Conservation (phyloP, 2,797 vertebrate species). For the Acanthurus lineatus region DNA sequence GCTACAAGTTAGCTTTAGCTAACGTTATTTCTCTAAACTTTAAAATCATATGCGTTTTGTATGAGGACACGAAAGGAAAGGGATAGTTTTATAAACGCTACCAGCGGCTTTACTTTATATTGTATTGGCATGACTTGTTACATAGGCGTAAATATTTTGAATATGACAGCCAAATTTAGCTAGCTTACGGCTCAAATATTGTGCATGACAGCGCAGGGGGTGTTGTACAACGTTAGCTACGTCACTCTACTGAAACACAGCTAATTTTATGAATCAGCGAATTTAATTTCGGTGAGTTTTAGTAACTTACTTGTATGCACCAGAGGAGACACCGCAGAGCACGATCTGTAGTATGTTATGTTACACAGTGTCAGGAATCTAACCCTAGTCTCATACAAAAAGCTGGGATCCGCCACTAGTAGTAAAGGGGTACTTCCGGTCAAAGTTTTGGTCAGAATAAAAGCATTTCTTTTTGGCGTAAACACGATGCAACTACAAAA, state of each 20-base stretch:
- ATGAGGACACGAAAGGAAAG: fast-evolving
- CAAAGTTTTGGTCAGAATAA: slow-evolving; percentile 2
- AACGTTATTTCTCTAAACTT: neutral
- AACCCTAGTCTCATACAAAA: neutral
- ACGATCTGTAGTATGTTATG: neutral
- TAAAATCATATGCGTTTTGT: neutral
- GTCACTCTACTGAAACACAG: fast-evolving
- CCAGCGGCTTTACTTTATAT: fast-evolving
- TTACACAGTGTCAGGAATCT: neutral
- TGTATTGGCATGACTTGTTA: fast-evolving
- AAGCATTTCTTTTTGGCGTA: neutral
- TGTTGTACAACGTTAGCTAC: neutral
- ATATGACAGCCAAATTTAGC: slow-evolving; percentile 22
- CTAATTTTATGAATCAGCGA: neutral
- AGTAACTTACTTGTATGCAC: slow-evolving; percentile 48
- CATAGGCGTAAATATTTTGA: neutral
- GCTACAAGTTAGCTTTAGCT: slow-evolving; percentile 48
- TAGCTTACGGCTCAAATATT: neutral
- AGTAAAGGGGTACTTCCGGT: neutral
- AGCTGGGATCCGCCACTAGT: neutral
- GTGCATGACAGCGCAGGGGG: fast-evolving
- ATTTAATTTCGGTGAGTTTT: fast-evolving
- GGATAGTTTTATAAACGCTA: fast-evolving
- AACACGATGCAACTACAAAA: neutral
- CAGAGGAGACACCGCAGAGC: slow-evolving; percentile 7